These are phyloP conservation scores for Cerceris rybyensis DNA, from an alignment of 2,888 invertebrate genomes.

Conservation along the genomic window DNA sequence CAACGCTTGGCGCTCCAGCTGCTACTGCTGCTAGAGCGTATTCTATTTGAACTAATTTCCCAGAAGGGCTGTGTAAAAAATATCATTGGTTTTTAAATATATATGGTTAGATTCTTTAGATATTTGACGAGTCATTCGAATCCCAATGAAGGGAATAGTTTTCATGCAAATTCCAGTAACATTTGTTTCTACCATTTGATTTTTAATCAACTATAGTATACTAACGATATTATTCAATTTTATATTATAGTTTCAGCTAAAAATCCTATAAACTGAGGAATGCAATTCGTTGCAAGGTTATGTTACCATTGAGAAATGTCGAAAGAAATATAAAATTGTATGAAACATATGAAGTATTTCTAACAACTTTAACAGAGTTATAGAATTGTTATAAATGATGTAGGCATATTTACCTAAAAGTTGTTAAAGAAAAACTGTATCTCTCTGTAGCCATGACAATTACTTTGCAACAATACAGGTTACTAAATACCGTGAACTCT, in stretches of 20 bases:
- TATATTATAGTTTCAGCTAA: slow-evolving; percentile 16
- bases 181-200: neutral
- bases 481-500: slow-evolving; percentile 45
- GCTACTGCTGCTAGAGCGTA: slow-evolving; percentile 99
- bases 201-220: neutral
- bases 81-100: neutral
- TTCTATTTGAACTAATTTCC: slow-evolving; percentile 99
- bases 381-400: neutral
- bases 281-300: slow-evolving; percentile 37
- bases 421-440: slow-evolving; percentile 97
- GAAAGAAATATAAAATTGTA: neutral
- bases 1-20: slow-evolving; percentile 99
- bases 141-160: neutral
- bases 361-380: neutral
- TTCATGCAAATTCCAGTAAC: neutral
- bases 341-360: neutral
- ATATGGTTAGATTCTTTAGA: neutral
- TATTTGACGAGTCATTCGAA: slow-evolving; percentile 51
- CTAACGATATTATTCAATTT: neutral
- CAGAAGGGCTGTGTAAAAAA: slow-evolving; percentile 91
- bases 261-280: slow-evolving; percentile 1
- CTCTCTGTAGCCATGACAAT: slow-evolving; percentile 95
- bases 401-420: slow-evolving; percentile 86
- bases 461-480: slow-evolving; percentile 83
- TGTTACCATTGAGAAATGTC: neutral